Conservation (phyloP, 2,113 vertebrate genomes). For the Pogonocichla stellata region DNA sequence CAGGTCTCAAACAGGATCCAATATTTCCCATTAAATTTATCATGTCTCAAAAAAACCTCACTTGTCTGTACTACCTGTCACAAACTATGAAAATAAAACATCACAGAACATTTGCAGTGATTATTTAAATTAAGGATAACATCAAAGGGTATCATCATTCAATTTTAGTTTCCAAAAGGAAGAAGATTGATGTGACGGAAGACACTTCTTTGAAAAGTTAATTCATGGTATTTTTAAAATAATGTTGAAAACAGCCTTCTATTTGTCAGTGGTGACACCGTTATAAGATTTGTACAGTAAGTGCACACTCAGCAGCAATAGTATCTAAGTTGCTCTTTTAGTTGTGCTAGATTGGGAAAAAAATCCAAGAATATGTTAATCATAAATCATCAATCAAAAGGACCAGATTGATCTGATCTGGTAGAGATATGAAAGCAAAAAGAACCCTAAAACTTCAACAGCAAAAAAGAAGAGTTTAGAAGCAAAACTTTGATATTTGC, state of each 20-base stretch:
- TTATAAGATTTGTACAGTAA: not conserved
- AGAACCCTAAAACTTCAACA: not conserved
- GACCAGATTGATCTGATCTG: not conserved
- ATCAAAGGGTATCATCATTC: not conserved
- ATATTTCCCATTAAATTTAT: not conserved
- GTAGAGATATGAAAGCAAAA: not conserved
- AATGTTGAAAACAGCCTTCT: not conserved
- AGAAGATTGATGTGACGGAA: not conserved
- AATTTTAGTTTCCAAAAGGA: not conserved
- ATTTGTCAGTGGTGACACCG: not conserved
- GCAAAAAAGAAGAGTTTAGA: not conserved
- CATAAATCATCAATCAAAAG: not conserved
- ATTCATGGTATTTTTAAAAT: rapidly evolving
- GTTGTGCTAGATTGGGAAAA: not conserved
- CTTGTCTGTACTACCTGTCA: not conserved
- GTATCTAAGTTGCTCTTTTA: not conserved
- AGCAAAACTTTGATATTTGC: not conserved
- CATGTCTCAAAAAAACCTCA: not conserved
- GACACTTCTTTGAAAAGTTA: not conserved
- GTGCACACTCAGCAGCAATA: not conserved
- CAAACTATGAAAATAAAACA: not conserved
- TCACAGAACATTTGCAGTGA: not conserved
- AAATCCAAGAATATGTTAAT: not conserved
- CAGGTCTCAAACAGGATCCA: not conserved
- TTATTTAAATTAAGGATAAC: not conserved